phyloP scores from a whole-genome alignment of 2,797 vertebrate species.

The Meriones psammophilus region DNA sequence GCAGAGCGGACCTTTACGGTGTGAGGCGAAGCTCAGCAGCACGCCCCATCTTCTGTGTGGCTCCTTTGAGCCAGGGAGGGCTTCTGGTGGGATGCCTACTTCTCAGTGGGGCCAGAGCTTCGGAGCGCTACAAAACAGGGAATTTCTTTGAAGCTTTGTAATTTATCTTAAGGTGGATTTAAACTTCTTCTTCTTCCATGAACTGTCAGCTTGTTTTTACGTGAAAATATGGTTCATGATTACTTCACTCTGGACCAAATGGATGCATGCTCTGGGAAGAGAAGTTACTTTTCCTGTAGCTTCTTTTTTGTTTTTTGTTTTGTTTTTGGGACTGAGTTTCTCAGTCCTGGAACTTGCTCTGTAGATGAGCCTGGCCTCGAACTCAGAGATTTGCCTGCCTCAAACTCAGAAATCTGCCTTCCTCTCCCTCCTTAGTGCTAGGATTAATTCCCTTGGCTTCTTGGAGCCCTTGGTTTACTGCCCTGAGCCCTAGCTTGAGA shows the following conservation, averaged over 20 bases:
- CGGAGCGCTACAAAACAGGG: background rate
- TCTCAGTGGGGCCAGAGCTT: background rate
- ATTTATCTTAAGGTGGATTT: constrained; percentile 44
- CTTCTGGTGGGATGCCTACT: background rate
- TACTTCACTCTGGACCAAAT: constrained; percentile 38
- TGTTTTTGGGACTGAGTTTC: background rate
- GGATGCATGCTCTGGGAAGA: background rate
- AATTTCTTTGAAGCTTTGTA: background rate
- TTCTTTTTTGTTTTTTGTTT: background rate
- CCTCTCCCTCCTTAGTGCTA: background rate
- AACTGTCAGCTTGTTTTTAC: background rate
- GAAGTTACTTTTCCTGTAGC: background rate
- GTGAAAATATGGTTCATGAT: background rate
- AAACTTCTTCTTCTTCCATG: constrained; percentile 20
- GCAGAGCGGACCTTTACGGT: background rate
- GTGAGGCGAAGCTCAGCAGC: background rate
- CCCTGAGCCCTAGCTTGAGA: background rate
- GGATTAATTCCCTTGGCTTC: background rate
- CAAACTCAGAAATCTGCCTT: background rate
- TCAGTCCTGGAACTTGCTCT: background rate
- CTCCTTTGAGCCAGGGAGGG: background rate
- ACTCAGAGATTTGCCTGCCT: background rate
- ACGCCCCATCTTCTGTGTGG: background rate
- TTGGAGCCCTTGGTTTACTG: background rate
- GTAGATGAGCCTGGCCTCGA: background rate